A percentile compares a stretch with the other conserved stretches of the same genome.
Evolutionary conservation across 2,888 invertebrate species (phyloP).

Genomic region (Epinotia demarniana): DNA sequence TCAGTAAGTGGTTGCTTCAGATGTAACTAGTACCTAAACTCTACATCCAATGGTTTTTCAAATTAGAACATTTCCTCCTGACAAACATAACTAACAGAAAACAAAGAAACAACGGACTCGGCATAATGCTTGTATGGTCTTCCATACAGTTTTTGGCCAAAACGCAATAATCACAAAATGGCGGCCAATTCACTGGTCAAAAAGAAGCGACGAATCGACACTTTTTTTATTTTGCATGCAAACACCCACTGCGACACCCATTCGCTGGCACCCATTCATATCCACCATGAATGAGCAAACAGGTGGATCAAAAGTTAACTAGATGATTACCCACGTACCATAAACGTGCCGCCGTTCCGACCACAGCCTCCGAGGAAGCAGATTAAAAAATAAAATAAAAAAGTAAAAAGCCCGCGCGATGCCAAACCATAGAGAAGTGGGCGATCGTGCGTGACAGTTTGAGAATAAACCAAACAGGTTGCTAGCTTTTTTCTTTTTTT

Average conservation of each 20-base stretch:
- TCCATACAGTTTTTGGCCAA: not conserved
- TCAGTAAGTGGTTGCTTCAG: too few species aligned
- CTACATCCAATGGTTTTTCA: too few species aligned
- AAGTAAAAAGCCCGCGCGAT: constrained; percentile 49
- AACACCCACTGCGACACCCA: not conserved
- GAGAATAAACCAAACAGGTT: constrained; percentile 58
- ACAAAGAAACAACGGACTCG: not conserved
- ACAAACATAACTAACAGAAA: not conserved
- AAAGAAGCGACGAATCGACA: not conserved
- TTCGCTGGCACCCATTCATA: constrained; percentile 42
- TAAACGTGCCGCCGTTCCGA: constrained; percentile 59
- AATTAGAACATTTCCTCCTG: too few species aligned
- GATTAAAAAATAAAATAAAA: constrained; percentile 50
- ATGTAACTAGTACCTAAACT: too few species aligned
- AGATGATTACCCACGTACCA: constrained; percentile 72
- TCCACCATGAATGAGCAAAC: constrained; percentile 47
- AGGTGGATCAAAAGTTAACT: constrained; percentile 73
- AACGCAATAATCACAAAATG: not conserved
- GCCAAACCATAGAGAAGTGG: constrained; percentile 54
- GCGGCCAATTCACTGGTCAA: not conserved
- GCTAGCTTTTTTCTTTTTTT: constrained; percentile 51
- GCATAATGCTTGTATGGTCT: too few species aligned
- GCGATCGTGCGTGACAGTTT: constrained; percentile 56
- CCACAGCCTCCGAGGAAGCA: constrained; percentile 56
- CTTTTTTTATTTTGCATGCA: not conserved